Percentiles rank a stretch among this genome's conserved stretches.
Evolutionary conservation across 2,888 invertebrate species (phyloP).

Genomic region (Agrochola circellaris): DNA sequence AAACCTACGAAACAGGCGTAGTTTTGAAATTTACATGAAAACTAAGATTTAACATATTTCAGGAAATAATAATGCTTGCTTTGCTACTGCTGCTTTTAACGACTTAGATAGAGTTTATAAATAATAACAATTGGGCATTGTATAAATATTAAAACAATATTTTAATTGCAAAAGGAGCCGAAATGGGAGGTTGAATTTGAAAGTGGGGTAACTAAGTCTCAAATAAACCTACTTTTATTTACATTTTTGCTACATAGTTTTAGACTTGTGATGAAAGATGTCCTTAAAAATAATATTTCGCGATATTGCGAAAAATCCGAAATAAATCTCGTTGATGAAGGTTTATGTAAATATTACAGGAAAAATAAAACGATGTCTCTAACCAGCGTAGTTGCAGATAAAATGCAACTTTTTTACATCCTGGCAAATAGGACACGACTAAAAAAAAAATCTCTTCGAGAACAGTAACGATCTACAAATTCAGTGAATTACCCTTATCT

Average conservation of each 20-base stretch:
- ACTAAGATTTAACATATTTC: not conserved
- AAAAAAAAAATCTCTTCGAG: not conserved
- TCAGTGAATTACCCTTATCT: too few relatives aligned
- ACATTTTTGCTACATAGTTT: not conserved
- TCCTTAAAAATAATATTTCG: not conserved
- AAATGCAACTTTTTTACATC: too few relatives aligned
- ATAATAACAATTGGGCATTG: not conserved
- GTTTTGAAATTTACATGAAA: not conserved
- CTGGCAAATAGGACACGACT: too few relatives aligned
- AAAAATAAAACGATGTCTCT: not conserved
- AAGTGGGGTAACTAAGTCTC: not conserved
- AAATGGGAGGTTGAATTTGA: not conserved
- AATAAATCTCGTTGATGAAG: not conserved
- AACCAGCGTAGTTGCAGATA: not conserved
- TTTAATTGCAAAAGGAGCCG: not conserved
- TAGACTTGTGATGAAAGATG: not conserved
- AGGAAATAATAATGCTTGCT: not conserved
- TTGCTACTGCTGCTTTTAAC: too few relatives aligned
- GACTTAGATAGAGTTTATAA: not conserved
- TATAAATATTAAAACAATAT: not conserved
- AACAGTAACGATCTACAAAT: not conserved
- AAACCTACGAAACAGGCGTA: too few relatives aligned
- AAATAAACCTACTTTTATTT: not conserved
- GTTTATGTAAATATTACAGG: not conserved
- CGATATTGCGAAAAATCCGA: not conserved